Base-by-base conservation (phyloP, 2,797 vertebrate species). In the Acrossocheilus wenchowensis region DNA sequence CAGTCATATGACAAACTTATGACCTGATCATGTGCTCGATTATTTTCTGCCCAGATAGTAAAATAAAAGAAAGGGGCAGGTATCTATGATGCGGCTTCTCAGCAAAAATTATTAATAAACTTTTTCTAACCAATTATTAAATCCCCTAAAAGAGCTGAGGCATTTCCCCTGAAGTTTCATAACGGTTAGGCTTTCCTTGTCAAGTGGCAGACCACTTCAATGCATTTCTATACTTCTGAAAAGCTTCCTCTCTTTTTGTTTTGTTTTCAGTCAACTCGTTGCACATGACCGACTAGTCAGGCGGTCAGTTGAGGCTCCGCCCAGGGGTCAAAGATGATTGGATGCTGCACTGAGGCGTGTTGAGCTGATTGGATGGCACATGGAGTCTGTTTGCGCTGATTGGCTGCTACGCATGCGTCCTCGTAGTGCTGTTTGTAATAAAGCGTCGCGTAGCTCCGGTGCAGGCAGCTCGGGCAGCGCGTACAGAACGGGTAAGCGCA, bases 211-310 rank as follows among this genome's bases (percentile, higher is more conserved):
- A 39, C 1, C 60, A 82, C 17, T 43, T 45, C 19, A 36, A n/a
- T 1, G 8, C 6, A 64, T 14, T 21, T 10, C 5, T 30, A 21
- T 17, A 19, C 3, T 45, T 17, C 19, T 2, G 4, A 52, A 52
- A 36, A 23, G 45, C 19, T 15, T 15, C 64, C 12, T n/a, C 7
- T 62, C 2, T 26, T 60, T 15, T 43, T 72, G 41, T 73, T 79
- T 86, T 73, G 69, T 66, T 81, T 86, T 79, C 9, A 1, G 23
- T 48, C 26, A 71, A 64, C 36, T 62, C 6, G 6, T 19, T 0
- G 50, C 81, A 83, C 82, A 81, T 86, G 84, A 86, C 30, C 57
- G 9, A 19, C 2, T 3, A 50, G 84, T 86, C 84, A 81, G 19
- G 68, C 2, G 78, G 10, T 74, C 23, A 2, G 17, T 23, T 12